Evolutionary conservation across 2,888 invertebrate genomes (phyloP).

Genomic region (Junonia oenone): DNA sequence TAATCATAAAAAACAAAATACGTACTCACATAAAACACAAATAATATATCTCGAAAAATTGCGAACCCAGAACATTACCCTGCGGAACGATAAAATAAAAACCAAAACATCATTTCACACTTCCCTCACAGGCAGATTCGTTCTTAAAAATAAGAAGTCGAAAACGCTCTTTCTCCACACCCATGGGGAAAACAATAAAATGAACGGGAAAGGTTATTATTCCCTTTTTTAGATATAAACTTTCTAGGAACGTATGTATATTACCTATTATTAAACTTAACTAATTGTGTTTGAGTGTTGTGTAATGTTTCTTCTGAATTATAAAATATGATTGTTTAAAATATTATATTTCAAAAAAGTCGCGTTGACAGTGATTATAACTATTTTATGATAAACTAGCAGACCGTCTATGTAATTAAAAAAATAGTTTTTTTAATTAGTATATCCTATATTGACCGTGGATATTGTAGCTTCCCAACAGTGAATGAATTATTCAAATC

Average conservation of each 20-base stretch:
- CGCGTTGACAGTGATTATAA: no score
- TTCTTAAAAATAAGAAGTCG: constrained; percentile 40
- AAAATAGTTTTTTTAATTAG: no score
- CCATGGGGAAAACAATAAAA: constrained; percentile 39
- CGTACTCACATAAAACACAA: background rate
- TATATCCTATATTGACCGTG: no score
- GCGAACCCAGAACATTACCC: constrained; percentile 37
- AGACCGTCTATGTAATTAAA: no score
- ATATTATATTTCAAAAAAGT: no score
- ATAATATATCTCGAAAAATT: constrained; percentile 8
- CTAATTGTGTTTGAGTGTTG: no score
- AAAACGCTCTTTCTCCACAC: constrained; percentile 36
- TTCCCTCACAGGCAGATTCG: constrained; percentile 39
- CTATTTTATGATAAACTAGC: no score
- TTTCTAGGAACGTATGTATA: background rate
- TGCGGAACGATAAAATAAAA: constrained; percentile 45
- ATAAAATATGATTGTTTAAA: no score
- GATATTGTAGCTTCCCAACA: no score
- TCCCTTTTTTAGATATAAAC: background rate
- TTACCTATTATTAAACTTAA: background rate
- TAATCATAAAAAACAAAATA: background rate
- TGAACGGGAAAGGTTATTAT: constrained; percentile 20
- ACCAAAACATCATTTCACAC: constrained; percentile 50
- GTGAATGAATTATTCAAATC: no score
- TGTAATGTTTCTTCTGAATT: no score